These are phyloP conservation scores for Aptenodytes forsteri DNA, from an alignment of 2,113 vertebrate species.

Conservation along the genomic window DNA sequence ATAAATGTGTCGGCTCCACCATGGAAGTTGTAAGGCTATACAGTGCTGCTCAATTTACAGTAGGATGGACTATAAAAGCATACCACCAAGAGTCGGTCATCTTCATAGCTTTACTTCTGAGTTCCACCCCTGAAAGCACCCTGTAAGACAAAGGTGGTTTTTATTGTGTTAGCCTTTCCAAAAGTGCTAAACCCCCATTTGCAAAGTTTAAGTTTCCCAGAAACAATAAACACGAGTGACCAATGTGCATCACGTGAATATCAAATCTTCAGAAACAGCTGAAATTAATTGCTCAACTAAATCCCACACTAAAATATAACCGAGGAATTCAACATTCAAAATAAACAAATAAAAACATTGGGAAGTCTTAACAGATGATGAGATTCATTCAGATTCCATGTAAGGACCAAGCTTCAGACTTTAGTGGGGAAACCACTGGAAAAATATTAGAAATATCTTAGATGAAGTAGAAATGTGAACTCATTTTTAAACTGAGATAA, in stretches of 20 bases:
- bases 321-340: neutral
- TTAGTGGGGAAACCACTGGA: neutral
- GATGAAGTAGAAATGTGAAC: neutral
- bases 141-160: neutral
- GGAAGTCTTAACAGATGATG: neutral
- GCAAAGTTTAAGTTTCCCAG: neutral
- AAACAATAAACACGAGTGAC: neutral
- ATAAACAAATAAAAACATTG: neutral
- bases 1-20: neutral
- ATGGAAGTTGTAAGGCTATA: neutral
- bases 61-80: neutral
- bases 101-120: neutral
- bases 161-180: neutral
- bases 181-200: neutral
- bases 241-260: fast-evolving
- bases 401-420: neutral
- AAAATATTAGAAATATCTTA: neutral
- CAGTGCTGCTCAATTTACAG: neutral
- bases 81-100: fast-evolving
- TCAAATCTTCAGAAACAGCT: neutral
- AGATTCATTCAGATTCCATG: neutral
- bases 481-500: neutral
- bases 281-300: neutral
- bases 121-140: neutral
- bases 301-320: neutral